Conservation (phyloP, 2,797 vertebrate species). For the Alcedo quadribrachys region DNA sequence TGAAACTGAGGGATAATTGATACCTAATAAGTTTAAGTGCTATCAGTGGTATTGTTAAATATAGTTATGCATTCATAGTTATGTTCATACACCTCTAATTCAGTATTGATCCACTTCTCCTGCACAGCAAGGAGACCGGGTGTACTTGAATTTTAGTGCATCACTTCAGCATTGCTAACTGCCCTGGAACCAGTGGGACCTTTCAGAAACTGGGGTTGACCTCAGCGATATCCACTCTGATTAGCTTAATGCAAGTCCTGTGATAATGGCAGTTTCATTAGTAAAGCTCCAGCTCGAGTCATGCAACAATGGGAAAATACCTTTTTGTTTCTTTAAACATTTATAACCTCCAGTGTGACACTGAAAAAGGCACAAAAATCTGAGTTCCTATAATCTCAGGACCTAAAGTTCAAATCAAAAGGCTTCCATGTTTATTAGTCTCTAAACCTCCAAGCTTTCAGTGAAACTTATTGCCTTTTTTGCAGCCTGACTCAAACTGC, state of each 20-base stretch:
- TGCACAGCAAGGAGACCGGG: background rate
- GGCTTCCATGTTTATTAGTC: background rate
- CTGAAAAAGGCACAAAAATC: background rate
- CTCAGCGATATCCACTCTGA: background rate
- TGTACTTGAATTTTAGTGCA: slow-evolving; percentile 18
- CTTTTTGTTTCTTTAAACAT: background rate
- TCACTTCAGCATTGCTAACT: background rate
- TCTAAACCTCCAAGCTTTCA: background rate
- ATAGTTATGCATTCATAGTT: slow-evolving; percentile 58
- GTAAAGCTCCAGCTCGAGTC: background rate
- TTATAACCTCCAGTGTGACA: background rate
- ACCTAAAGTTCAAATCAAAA: background rate
- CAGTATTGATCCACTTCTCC: slow-evolving; percentile 42
- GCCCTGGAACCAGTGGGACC: slow-evolving; percentile 11
- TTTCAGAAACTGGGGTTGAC: slow-evolving; percentile 24
- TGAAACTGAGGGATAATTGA: slow-evolving; percentile 42
- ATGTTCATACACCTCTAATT: slow-evolving; percentile 55
- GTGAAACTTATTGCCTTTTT: background rate
- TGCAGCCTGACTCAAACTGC: background rate
- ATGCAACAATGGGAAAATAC: background rate
- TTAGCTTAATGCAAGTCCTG: slow-evolving; percentile 7
- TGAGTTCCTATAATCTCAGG: background rate
- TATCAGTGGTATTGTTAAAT: slow-evolving; percentile 57
- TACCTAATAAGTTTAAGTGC: slow-evolving; percentile 50
- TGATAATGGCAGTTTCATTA: slow-evolving; percentile 14